phyloP scores from a whole-genome alignment of 1,140 invertebrate genomes.

The Frieseomelitta varia region DNA sequence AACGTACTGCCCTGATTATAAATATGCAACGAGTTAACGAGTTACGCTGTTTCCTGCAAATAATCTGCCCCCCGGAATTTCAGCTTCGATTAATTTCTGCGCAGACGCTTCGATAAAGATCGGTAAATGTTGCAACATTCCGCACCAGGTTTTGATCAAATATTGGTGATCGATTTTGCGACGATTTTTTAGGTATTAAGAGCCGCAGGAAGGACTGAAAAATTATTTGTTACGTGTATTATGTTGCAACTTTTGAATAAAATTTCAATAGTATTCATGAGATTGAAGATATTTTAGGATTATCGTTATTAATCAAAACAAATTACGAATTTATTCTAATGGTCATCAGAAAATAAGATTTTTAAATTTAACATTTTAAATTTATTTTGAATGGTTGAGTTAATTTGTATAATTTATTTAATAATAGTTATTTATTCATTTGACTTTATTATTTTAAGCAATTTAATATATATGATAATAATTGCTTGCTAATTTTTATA shows the following conservation, averaged over 20 bases:
- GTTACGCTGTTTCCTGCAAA: background rate
- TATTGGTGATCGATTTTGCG: background rate
- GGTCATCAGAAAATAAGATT: no score
- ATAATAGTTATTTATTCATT: no score
- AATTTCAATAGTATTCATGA: background rate
- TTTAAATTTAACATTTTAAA: no score
- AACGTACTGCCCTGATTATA: slow-evolving; percentile 7
- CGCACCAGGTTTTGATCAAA: background rate
- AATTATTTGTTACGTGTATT: background rate
- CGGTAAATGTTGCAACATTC: background rate
- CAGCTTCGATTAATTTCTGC: background rate
- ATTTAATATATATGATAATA: no score
- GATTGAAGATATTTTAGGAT: no score
- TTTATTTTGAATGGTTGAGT: no score
- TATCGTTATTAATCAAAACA: no score
- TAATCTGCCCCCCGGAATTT: background rate
- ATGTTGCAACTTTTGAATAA: background rate
- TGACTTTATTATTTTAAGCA: no score
- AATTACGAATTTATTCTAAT: no score
- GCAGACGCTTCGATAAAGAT: background rate
- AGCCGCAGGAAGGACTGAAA: no score
- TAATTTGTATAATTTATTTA: no score
- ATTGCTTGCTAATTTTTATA: no score
- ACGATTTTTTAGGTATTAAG: background rate
- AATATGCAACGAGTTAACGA: background rate